Percentiles rank a stretch among this genome's conserved stretches.
Evolutionary conservation across 1,140 invertebrate genomes (phyloP).

Genomic region (Caenorhabditis latens): DNA sequence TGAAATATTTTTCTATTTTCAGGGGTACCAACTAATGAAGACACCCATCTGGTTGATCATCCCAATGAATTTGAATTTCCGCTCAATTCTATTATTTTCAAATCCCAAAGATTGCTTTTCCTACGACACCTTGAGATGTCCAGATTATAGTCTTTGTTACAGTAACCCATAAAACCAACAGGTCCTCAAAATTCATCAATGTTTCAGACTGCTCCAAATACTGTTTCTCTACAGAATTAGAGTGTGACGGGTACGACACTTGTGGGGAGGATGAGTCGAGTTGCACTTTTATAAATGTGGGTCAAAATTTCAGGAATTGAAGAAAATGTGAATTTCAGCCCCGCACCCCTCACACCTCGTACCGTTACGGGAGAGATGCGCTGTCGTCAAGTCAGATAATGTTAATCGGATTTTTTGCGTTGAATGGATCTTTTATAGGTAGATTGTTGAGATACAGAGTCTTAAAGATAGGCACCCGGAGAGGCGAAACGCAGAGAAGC

Average conservation of each 20-base stretch:
- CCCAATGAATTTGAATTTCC: constrained; percentile 59
- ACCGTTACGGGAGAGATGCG: constrained; percentile 51
- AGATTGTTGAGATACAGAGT: no score
- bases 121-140: constrained; percentile 9
- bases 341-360: constrained; percentile 36
- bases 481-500: no score
- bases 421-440: constrained; percentile 56
- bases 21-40: constrained; percentile 36
- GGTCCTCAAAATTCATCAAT: background rate
- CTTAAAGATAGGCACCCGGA: no score
- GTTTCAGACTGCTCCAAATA: constrained; percentile 28
- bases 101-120: constrained; percentile 20
- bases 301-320: background rate
- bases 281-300: background rate
- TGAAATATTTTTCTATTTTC: background rate
- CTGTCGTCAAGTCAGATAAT: constrained; percentile 56
- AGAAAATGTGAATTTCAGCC: constrained; percentile 16
- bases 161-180: background rate
- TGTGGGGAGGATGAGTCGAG: constrained; percentile 58
- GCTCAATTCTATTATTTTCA: constrained; percentile 41
- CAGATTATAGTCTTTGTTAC: constrained; percentile 28
- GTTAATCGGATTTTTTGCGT: constrained; percentile 53
- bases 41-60: constrained; percentile 29
- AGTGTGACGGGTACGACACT: constrained; percentile 52
- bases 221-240: constrained; percentile 15